These are phyloP conservation scores for Capitulum mitella DNA, from an alignment of 2,888 invertebrate genomes.

Conservation along the genomic window DNA sequence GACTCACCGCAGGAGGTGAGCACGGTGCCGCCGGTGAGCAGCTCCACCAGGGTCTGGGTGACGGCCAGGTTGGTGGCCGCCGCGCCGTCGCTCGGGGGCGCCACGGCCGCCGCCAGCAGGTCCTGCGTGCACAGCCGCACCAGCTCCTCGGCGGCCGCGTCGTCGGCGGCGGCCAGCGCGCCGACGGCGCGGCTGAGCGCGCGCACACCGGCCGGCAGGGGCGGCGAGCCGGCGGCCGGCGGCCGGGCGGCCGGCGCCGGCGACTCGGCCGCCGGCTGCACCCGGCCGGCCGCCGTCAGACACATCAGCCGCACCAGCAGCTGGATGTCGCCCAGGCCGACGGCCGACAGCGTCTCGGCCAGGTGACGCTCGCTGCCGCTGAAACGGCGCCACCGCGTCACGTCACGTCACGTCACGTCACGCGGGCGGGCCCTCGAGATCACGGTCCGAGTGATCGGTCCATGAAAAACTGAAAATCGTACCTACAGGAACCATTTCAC, in stretches of 20 bases:
- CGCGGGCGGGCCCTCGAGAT: too few species aligned
- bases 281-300: constrained; percentile 52
- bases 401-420: too few species aligned
- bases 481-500: too few species aligned
- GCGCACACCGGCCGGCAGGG: constrained; percentile 34
- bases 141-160: constrained; percentile 50
- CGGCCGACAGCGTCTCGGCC: constrained; percentile 46
- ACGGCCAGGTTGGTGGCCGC: constrained; percentile 49
- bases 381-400: too few species aligned
- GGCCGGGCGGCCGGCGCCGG: neutral
- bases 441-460: too few species aligned
- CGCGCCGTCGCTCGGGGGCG: constrained; percentile 40
- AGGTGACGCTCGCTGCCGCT: constrained; percentile 47
- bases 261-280: constrained; percentile 42
- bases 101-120: constrained; percentile 34
- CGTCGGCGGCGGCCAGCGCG: constrained; percentile 51
- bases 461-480: too few species aligned
- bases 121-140: constrained; percentile 54
- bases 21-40: constrained; percentile 44
- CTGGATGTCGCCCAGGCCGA: constrained; percentile 53
- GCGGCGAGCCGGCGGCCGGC: constrained; percentile 27
- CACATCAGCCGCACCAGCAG: constrained; percentile 55
- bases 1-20: constrained; percentile 35
- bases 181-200: constrained; percentile 47
- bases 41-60: constrained; percentile 54